Evolutionary conservation across 2,888 invertebrate genomes (phyloP).

Genomic region (Caenorhabditis uteleia): DNA sequence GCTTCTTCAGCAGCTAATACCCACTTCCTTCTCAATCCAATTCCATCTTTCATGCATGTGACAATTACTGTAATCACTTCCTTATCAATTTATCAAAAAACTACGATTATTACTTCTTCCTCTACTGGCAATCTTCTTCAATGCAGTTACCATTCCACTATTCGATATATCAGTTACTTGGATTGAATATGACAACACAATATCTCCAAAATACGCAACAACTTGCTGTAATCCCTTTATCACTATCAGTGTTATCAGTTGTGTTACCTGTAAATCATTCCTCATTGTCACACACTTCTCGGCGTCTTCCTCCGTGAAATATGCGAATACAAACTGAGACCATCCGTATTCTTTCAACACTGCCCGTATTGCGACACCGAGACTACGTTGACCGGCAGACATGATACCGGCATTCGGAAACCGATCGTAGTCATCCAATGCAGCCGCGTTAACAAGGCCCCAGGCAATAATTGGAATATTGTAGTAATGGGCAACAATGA

Average conservation of each 20-base stretch:
- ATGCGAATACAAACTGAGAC: slow-evolving; percentile 52
- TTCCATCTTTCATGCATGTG: slow-evolving; percentile 28
- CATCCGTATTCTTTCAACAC: slow-evolving; percentile 45
- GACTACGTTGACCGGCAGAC: slow-evolving; percentile 37
- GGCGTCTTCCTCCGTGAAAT: slow-evolving; percentile 43
- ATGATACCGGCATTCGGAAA: slow-evolving; percentile 42
- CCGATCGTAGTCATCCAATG: slow-evolving; percentile 27
- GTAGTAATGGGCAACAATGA: slow-evolving; percentile 38
- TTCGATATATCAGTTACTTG: slow-evolving; percentile 22
- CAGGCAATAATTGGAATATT: slow-evolving; percentile 41
- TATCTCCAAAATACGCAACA: slow-evolving; percentile 19
- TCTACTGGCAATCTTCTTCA: slow-evolving; percentile 17
- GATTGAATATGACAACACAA: slow-evolving; percentile 18
- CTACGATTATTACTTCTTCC: slow-evolving; percentile 21
- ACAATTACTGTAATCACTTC: slow-evolving; percentile 21
- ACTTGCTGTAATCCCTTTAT: slow-evolving; percentile 14
- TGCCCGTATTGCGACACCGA: slow-evolving; percentile 46
- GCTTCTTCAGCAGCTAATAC: slow-evolving; percentile 45
- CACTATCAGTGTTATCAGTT: neutral
- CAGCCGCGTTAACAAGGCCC: slow-evolving; percentile 35
- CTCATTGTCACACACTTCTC: slow-evolving; percentile 49
- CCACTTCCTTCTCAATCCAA: slow-evolving; percentile 23
- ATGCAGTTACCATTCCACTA: slow-evolving; percentile 21
- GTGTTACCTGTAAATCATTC: slow-evolving; percentile 41
- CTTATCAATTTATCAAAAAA: neutral